These are phyloP conservation scores for cattle (Bos taurus) DNA, from an alignment of 2,113 vertebrate genomes.

Conservation along the genomic window ARS-UCD2.0 NC_037334.1:74638501-74639000, in stretches of 20 bases:
- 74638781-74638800: background rate
- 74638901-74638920: background rate
- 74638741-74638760: background rate
- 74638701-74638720: background rate
- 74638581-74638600: background rate
- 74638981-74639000: background rate
- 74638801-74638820: background rate
- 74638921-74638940: background rate
- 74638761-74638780: background rate
- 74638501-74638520: background rate
- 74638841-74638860: background rate
- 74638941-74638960: background rate
- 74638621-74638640: background rate
- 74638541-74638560: background rate
- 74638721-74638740: background rate
- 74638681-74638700: background rate
- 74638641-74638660: background rate
- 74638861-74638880: background rate
- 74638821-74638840: background rate
- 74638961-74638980: background rate
- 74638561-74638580: background rate
- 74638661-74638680: background rate
- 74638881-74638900: background rate
- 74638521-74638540: background rate
- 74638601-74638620: background rate